phyloP scores from a whole-genome alignment of 2,888 invertebrate genomes.

The Polymixis lichenea region DNA sequence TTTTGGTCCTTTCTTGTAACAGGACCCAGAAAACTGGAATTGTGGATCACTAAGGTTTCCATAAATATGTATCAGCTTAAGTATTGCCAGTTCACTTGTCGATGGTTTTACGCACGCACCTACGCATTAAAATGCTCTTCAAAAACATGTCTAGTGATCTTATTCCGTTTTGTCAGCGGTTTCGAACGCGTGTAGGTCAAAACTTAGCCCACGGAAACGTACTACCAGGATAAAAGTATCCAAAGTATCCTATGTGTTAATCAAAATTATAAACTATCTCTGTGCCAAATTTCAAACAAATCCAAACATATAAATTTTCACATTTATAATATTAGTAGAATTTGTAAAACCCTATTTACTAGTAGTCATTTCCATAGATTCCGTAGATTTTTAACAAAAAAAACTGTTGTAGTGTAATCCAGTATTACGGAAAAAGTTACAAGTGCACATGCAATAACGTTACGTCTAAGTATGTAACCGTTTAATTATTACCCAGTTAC shows the following conservation, averaged over 20 bases:
- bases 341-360: background rate
- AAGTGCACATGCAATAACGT: slow-evolving; percentile 43
- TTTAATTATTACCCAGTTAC: slow-evolving; percentile 42
- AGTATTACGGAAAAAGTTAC: slow-evolving; percentile 15
- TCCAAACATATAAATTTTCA: no score
- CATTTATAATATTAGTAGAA: background rate
- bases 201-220: no score
- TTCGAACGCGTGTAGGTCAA: no score
- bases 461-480: slow-evolving; percentile 44
- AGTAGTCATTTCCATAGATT: background rate
- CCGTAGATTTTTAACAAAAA: background rate
- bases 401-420: background rate
- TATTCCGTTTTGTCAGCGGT: background rate
- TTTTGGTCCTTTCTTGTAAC: background rate
- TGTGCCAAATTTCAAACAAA: no score
- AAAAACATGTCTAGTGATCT: background rate
- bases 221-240: no score
- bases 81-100: background rate
- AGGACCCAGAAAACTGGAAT: background rate
- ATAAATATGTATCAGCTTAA: background rate
- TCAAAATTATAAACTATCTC: no score
- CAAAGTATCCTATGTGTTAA: no score
- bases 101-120: background rate
- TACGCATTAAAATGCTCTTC: background rate
- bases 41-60: background rate